Conservation (phyloP, 2,797 vertebrate species). For the Taenioides sp. region DNA sequence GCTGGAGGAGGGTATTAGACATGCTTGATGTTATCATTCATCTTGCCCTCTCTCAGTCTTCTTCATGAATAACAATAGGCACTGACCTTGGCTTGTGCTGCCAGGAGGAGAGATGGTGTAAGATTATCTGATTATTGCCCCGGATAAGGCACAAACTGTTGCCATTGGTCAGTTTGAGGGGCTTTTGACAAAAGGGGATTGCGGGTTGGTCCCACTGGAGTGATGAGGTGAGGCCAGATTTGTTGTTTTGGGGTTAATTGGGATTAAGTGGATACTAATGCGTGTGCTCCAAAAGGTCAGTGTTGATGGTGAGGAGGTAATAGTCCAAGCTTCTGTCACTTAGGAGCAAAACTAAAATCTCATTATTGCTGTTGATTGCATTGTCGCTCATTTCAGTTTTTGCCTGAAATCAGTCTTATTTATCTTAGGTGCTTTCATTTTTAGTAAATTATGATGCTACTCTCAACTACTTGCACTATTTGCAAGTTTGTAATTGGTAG, state of each 20-base stretch:
- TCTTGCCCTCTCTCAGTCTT: slow-evolving; percentile 37
- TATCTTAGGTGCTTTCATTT: not conserved
- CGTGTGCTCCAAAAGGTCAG: slow-evolving; percentile 19
- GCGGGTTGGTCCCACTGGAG: slow-evolving; percentile 9
- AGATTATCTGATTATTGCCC: slow-evolving; percentile 63
- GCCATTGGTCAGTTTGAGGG: slow-evolving; percentile 48
- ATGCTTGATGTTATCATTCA: slow-evolving; percentile 50
- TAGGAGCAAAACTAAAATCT: not conserved
- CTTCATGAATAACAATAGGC: slow-evolving; percentile 56
- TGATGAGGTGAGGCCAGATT: slow-evolving; percentile 28
- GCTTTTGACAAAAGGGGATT: slow-evolving; percentile 15
- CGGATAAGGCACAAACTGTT: slow-evolving; percentile 34
- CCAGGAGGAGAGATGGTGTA: slow-evolving; percentile 40
- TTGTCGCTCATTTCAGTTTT: not conserved
- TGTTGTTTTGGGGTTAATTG: slow-evolving; percentile 48
- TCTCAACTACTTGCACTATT: not conserved
- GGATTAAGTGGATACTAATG: slow-evolving; percentile 36
- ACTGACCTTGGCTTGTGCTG: slow-evolving; percentile 53
- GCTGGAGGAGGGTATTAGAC: slow-evolving; percentile 18
- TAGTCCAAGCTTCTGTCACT: slow-evolving; percentile 8
- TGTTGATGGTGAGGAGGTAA: not conserved
- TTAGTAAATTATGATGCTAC: not conserved
- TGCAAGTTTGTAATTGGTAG: not conserved
- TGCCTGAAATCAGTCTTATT: not conserved
- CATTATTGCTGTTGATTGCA: not conserved